Base-by-base conservation (phyloP, 2,888 invertebrate species). In the Protophormia terraenovae region DNA sequence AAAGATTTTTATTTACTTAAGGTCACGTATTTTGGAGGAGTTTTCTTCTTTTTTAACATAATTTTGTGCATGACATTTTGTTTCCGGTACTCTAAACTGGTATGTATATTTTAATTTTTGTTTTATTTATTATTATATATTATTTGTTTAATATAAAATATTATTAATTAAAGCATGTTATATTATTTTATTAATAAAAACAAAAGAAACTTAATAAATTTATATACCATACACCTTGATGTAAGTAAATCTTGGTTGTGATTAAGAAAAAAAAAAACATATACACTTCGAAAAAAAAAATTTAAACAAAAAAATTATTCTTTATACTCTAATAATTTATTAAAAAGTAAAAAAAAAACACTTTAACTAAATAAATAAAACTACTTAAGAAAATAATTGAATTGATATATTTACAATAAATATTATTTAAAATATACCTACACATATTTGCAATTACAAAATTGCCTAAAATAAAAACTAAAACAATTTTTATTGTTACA, bases 241-340 rank as follows among this genome's bases (percentile, higher is more conserved):
- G 69, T 69, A 72, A 38, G 73, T 75, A 85, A 76, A 85, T 85
- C 82, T 85, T 69, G 85, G 85, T 85, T 85, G 85, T 85, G 85
- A 85, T 75, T 78, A 69, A 73, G n/a, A 67, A 60, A 73, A 50
- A 50, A 22, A 53, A 32, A 71, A 35, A 38, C 24, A 72, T 66
- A 71, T 10, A 67, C 1, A 75, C 22, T 32, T 55, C 14, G 14
- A 53, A 19, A 1, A 1, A 1, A 53, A 53, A 53, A 12, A 24
- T 24, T 27, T 53, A 14, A 22, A 50, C 16, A 19, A 47, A 19
- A 19, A 53, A 45, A 16, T n/a, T 16, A 45, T 45, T 45, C 45
- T 45, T 45, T 41, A 8, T 41, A 41, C 14, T 41, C n/a, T n/a
- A n/a, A n/a, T n/a, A n/a, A n/a, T n/a, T n/a, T n/a, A n/a, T 41